phyloP scores from a whole-genome alignment of 2,888 invertebrate genomes.

The Cremastinae sp. region DNA sequence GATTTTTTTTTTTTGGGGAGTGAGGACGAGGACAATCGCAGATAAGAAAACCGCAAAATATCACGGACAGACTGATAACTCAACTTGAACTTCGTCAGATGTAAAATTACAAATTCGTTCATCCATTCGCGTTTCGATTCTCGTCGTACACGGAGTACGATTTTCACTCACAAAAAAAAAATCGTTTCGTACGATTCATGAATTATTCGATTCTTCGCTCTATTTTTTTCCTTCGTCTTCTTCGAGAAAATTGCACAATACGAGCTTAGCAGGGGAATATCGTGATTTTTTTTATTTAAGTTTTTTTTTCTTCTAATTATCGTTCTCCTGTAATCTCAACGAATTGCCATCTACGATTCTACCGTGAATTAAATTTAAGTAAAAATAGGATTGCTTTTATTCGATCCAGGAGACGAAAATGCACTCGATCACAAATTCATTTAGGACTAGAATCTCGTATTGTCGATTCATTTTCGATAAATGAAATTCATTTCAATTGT shows the following conservation, averaged over 20 bases:
- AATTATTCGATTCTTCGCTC: constrained; percentile 2
- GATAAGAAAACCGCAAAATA: constrained; percentile 24
- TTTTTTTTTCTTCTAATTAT: too few species aligned
- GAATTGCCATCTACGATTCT: not conserved
- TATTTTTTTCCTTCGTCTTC: not conserved
- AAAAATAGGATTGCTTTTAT: not conserved
- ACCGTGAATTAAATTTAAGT: not conserved
- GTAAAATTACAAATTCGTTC: constrained; percentile 40
- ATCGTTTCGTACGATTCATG: not conserved
- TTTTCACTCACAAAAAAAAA: constrained; percentile 3
- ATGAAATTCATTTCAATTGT: constrained; percentile 1
- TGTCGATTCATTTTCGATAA: constrained; percentile 32
- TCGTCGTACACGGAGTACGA: not conserved
- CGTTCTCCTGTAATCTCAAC: not conserved
- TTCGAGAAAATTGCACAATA: constrained; percentile 3
- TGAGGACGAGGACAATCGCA: not conserved
- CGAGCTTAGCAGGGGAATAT: constrained; percentile 10
- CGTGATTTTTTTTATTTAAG: constrained; percentile 13
- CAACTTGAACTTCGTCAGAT: constrained; percentile 5
- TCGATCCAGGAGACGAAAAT: constrained; percentile 9
- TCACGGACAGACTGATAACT: not conserved
- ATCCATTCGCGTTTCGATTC: constrained; percentile 19
- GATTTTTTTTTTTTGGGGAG: not conserved
- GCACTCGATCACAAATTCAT: constrained; percentile 16
- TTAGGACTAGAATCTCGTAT: constrained; percentile 18